phyloP scores from a whole-genome alignment of 2,888 invertebrate species.

The Artemia sp. region DNA sequence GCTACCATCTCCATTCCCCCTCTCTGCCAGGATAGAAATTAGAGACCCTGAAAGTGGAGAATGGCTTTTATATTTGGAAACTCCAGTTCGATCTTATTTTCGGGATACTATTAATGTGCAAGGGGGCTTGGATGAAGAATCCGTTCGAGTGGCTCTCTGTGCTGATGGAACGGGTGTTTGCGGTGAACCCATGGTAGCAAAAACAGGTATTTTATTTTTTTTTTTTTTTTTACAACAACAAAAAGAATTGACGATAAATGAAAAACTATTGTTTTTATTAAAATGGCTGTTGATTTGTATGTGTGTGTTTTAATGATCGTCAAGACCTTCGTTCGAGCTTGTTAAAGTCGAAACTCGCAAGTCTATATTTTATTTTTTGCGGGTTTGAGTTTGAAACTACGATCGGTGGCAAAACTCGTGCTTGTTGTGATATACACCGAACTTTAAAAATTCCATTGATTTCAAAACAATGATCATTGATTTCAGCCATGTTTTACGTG shows the following conservation, averaged over 20 bases:
- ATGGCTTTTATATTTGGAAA: neutral
- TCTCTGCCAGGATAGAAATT: slow-evolving; percentile 41
- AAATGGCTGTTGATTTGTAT: too few relatives aligned
- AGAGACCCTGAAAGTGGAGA: slow-evolving; percentile 12
- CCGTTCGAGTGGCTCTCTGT: slow-evolving; percentile 58
- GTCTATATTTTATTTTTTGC: too few relatives aligned
- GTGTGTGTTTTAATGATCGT: too few relatives aligned
- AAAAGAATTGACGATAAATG: slow-evolving; percentile 16
- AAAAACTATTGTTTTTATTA: slow-evolving; percentile 1
- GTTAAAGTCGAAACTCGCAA: too few relatives aligned
- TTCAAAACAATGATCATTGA: too few relatives aligned
- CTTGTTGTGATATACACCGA: too few relatives aligned
- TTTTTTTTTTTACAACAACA: too few relatives aligned
- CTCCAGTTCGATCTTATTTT: slow-evolving; percentile 4
- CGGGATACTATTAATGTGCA: slow-evolving; percentile 2
- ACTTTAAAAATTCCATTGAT: too few relatives aligned
- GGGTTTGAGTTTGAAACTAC: too few relatives aligned
- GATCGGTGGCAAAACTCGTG: too few relatives aligned
- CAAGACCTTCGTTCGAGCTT: too few relatives aligned
- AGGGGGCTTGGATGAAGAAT: slow-evolving; percentile 20
- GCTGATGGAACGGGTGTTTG: slow-evolving; percentile 60
- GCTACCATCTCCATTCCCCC: slow-evolving; percentile 58
- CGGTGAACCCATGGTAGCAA: slow-evolving; percentile 64
- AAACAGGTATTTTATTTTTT: slow-evolving; percentile 26
- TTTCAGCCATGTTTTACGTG: too few relatives aligned